Evolutionary conservation across 2,797 vertebrate genomes (phyloP), one percentile per base, ranked within the genome.

Genomic region (Caiman crocodilus): DNA sequence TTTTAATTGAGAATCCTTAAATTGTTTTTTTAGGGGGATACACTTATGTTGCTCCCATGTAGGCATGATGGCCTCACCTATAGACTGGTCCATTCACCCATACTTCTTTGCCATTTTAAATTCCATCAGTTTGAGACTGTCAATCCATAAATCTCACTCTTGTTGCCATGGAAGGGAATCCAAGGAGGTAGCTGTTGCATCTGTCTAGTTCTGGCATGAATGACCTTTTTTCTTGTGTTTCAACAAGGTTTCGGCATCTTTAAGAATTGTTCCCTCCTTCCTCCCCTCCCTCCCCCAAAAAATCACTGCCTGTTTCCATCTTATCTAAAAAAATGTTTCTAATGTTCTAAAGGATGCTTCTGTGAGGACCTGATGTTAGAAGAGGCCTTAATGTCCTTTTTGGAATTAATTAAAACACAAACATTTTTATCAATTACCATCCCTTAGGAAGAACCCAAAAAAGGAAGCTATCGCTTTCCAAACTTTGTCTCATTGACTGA

Each of bases 241-340:
- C 90, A 84, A n/a, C n/a, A 89, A 80, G 69, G 79, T 64, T 50
- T 23, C 69, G 76, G 69, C 26, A 0, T 32, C 42, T 81, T 80
- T 65, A 50, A 84, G 78, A 50, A 74, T 58, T 8, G 50, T 20
- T 2, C 0, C 0, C 1, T 60, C 20, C 2, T 73, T 20, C 4
- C 85, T 78, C 15, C 14, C 56, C 28, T 1, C 1, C 9, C 12
- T 0, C 2, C 2, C 2, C 5, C 0, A 5, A 5, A 25, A 71
- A 78, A n/a, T 50, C 18, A 10, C 11, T 6, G 25, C 42, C 42
- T 50, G 9, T 50, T 50, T 50, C 42, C 42, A 50, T 50, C 42
- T 50, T 50, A 50, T 50, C 42, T 50, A 50, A 50, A 50, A 50
- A 50, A 50, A 50, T 50, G 42, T 94, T 89, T 88, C 35, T 65